A percentile compares a stretch with the other conserved stretches of the same genome.
phyloP scores from a whole-genome alignment of 2,113 vertebrate species.

The Channa maculata region DNA sequence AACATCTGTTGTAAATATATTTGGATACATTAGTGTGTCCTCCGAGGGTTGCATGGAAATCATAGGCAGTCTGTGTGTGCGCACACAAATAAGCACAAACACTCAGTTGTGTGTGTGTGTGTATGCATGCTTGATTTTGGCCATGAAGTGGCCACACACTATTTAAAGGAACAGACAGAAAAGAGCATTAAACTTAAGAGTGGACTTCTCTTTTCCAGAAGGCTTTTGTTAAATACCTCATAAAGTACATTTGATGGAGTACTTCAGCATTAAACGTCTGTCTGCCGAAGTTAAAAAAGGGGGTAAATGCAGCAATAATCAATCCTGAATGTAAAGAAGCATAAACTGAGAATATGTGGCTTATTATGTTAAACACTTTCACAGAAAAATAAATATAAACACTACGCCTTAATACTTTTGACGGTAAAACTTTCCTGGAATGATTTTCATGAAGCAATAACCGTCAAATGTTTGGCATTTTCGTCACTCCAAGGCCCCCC shows the following conservation, averaged over 20 bases:
- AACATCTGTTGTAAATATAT: conserved; percentile 89
- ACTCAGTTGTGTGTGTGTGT: conserved; percentile 1
- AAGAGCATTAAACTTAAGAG: conserved; percentile 36
- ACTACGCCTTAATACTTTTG: no score
- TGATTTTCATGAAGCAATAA: no score
- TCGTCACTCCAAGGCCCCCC: no score
- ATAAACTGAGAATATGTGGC: no score
- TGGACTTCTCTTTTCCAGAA: conserved; percentile 48
- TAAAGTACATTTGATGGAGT: conserved; percentile 56
- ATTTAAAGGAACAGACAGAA: conserved; percentile 35
- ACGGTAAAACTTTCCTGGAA: no score
- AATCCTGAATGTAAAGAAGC: not conserved
- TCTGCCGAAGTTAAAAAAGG: conserved; percentile 28
- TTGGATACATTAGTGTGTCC: conserved; percentile 87
- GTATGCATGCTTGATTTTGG: conserved; percentile 41
- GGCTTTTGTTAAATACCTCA: conserved; percentile 47
- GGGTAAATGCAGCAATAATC: conserved; percentile 12
- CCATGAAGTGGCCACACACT: conserved; percentile 58
- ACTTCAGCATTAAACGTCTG: conserved; percentile 49
- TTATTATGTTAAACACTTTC: no score
- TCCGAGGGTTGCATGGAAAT: conserved; percentile 86
- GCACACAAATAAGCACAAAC: not conserved
- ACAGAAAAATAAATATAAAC: no score
- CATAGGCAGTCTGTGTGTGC: conserved; percentile 73
- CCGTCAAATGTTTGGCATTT: no score